Conservation (phyloP, 1,140 invertebrate genomes). For the Bombus difficillimus region DNA sequence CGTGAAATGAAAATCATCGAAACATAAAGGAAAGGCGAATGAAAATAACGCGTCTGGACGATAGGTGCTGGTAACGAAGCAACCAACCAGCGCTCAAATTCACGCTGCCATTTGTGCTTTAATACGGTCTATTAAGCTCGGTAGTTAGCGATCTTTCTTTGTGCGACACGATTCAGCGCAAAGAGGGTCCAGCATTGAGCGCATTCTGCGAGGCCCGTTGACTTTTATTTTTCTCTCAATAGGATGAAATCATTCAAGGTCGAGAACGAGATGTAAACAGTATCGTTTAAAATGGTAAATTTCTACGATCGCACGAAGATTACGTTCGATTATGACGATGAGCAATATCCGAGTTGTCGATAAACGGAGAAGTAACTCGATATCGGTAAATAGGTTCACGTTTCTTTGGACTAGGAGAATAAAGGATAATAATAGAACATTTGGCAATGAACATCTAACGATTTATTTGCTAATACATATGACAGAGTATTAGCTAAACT, state of each 20-base stretch:
- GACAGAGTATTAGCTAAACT: too few species aligned
- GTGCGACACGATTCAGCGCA: constrained; percentile 1
- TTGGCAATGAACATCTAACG: too few species aligned
- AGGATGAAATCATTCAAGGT: neutral
- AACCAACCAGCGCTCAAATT: neutral
- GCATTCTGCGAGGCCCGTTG: neutral
- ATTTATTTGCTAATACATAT: too few species aligned
- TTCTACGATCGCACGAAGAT: neutral
- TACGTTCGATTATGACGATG: neutral
- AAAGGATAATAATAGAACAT: too few species aligned
- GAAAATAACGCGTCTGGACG: constrained; percentile 22
- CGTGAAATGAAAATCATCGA: constrained; percentile 4
- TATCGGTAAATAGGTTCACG: too few species aligned
- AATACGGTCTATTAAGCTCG: constrained; percentile 42
- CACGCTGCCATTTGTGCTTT: constrained; percentile 20
- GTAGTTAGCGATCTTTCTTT: constrained; percentile 29
- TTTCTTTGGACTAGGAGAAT: too few species aligned
- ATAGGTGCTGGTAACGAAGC: neutral
- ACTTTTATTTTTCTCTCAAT: neutral
- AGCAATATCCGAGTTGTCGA: too few species aligned
- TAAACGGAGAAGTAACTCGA: too few species aligned
- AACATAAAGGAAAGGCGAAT: constrained; percentile 16
- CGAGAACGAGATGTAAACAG: neutral
- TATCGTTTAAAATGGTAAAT: neutral
- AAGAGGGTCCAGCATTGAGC: neutral